Base-by-base conservation (phyloP, 2,113 vertebrate genomes). In the Siniperca knerii region DNA sequence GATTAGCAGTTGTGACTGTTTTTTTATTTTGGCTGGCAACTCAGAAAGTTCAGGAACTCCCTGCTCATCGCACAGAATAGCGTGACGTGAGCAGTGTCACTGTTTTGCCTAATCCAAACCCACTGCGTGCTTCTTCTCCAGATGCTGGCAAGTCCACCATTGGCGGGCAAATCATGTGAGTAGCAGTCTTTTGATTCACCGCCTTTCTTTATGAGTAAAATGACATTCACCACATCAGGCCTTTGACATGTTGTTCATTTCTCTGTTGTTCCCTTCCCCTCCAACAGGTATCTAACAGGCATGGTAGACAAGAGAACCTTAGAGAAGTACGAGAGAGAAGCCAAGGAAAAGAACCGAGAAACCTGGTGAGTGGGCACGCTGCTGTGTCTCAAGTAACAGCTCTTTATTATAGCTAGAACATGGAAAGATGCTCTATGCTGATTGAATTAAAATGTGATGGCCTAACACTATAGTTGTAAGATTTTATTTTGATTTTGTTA, bases 241-340 rank as follows among this genome's bases (percentile, higher is more conserved):
- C 9, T 68, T 61, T 77, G 37, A 60, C 35, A 50, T 66, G 4
- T 42, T 33, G 11, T 40, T 4, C 1, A 0, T 67, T 61, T 86
- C 35, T 86, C 29, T 74, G 1, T 35, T 61, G 23, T 12, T 13
- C 52, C 8, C 37, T 13, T 1, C 21, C 25, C 64, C 46, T 46
- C 67, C 37, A 71, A 64, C 72, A 99, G 98, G 98, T 99, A 99
- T 91, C 96, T 99, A 87, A 99, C 98, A 23, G 98, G 98, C 72
- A 99, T 99, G 98, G 98, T 99, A 93, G 98, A 99, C 85, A 99
- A 99, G 95, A 96, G 98, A 91, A 99, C 98, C 68, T 96, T 99
- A 89, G 98, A 99, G 92, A 99, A 99, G 94, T 99, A 99, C 4
- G 98, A 99, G 94, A 96, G 98, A 94, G 98, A 99, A 96, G 98